Percentiles rank a stretch among this genome's conserved stretches.
Conservation (phyloP, 2,888 invertebrate genomes). For the Drepanosiphum platanoidis region DNA sequence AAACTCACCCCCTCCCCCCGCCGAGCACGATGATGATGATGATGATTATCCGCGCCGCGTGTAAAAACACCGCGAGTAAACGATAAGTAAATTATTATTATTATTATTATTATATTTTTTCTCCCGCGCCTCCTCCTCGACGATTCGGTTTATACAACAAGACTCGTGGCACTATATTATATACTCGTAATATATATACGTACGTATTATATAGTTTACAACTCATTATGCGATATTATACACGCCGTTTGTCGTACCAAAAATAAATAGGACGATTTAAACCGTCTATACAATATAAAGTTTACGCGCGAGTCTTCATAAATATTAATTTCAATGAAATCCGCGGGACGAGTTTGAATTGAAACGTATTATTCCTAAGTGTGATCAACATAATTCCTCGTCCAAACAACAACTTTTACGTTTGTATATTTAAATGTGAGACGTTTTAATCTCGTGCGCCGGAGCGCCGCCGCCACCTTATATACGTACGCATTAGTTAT, state of each 20-base stretch:
- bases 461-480: neutral
- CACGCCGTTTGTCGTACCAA: neutral
- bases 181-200: neutral
- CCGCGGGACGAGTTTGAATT: slow-evolving; percentile 31
- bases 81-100: neutral
- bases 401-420: slow-evolving; percentile 6
- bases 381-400: slow-evolving; percentile 30
- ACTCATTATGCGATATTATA: slow-evolving; percentile 23
- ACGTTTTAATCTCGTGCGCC: too few relatives aligned
- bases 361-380: slow-evolving; percentile 22
- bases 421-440: neutral
- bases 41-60: too few relatives aligned
- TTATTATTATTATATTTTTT: too few relatives aligned
- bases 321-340: slow-evolving; percentile 39
- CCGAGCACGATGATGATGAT: too few relatives aligned
- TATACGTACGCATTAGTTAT: neutral
- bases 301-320: slow-evolving; percentile 26
- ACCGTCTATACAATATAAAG: neutral
- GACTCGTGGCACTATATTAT: too few relatives aligned
- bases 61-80: neutral
- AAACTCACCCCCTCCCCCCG: too few relatives aligned
- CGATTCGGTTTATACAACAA: neutral
- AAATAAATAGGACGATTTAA: slow-evolving; percentile 37
- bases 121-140: too few relatives aligned
- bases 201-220: neutral